A percentile compares a stretch with the other conserved stretches of the same genome.
Conservation (phyloP, 2,888 invertebrate species). For the Acholoe squamosa region DNA sequence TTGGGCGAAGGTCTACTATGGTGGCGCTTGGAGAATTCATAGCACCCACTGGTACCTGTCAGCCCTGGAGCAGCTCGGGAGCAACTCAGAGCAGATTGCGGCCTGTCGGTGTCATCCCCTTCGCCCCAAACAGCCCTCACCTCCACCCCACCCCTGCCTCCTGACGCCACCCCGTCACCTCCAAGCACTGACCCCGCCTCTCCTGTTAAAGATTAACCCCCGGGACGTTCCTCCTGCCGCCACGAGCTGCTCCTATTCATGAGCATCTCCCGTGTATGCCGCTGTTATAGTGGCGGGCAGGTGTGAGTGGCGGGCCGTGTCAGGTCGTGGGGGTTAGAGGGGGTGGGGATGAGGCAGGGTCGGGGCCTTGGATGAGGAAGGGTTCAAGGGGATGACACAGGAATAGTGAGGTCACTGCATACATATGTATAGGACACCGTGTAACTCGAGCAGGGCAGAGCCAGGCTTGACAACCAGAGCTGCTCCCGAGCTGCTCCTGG, state of each 20-base stretch:
- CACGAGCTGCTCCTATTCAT: background rate
- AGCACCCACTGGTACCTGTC: background rate
- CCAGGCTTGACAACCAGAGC: background rate
- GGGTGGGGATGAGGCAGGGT: background rate
- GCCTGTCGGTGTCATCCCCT: constrained; percentile 15
- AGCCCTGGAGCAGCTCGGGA: constrained; percentile 8
- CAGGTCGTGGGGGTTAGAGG: background rate
- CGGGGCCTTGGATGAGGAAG: background rate
- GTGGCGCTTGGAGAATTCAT: too few species aligned
- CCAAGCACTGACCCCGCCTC: background rate
- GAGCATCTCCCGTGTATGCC: too few species aligned
- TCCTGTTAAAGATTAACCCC: background rate
- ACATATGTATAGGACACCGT: too few species aligned
- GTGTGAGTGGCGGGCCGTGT: background rate
- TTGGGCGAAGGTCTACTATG: too few species aligned
- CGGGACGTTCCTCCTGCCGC: background rate
- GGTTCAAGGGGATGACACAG: background rate
- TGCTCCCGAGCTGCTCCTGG: background rate
- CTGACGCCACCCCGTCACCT: constrained; percentile 16
- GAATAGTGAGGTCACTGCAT: too few species aligned
- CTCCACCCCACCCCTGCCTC: background rate
- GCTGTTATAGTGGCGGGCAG: background rate
- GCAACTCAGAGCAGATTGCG: background rate
- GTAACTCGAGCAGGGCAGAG: background rate
- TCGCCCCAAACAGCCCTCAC: background rate